Percentiles rank a stretch among this genome's conserved stretches.
Conservation (phyloP, 2,113 vertebrate species). For the Xiphias gladius region DNA sequence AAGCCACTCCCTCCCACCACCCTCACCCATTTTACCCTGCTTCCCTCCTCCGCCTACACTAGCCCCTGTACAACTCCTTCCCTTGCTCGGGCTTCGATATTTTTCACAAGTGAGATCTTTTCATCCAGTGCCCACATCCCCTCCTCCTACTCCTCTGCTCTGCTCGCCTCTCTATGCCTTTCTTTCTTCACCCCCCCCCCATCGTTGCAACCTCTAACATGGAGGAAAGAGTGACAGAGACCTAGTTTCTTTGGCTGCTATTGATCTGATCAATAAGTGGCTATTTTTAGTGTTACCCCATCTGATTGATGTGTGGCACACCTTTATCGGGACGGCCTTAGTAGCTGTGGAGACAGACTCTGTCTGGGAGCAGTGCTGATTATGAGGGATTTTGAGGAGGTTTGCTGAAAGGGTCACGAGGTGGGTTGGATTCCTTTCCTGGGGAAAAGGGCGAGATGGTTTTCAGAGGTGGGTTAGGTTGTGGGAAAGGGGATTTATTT, state of each 20-base stretch:
- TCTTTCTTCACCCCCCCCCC: neutral
- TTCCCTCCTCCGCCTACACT: constrained; percentile 30
- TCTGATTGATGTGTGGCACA: constrained; percentile 47
- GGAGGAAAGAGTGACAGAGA: constrained; percentile 39
- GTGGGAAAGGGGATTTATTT: constrained; percentile 68
- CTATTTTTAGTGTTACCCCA: constrained; percentile 60
- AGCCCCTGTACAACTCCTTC: constrained; percentile 12
- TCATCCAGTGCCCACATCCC: constrained; percentile 5
- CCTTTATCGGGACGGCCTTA: constrained; percentile 47
- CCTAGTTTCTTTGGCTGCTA: constrained; percentile 38
- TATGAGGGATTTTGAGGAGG: constrained; percentile 68
- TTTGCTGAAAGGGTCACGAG: constrained; percentile 65
- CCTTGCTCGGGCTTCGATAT: neutral
- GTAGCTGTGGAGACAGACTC: constrained; percentile 20
- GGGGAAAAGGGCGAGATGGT: constrained; percentile 39
- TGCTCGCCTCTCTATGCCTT: neutral
- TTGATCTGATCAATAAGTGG: constrained; percentile 69
- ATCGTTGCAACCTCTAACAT: constrained; percentile 10
- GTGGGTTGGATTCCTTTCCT: constrained; percentile 61
- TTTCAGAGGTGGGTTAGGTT: constrained; percentile 59
- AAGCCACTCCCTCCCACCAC: constrained; percentile 51
- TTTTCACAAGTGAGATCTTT: constrained; percentile 36
- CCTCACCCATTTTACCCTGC: constrained; percentile 34
- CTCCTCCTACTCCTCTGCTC: neutral
- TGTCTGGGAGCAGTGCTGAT: constrained; percentile 61